A percentile compares a stretch with the other conserved stretches of the same genome.
phyloP scores from a whole-genome alignment of 2,113 vertebrate genomes.

The Zosterops japonicus region DNA sequence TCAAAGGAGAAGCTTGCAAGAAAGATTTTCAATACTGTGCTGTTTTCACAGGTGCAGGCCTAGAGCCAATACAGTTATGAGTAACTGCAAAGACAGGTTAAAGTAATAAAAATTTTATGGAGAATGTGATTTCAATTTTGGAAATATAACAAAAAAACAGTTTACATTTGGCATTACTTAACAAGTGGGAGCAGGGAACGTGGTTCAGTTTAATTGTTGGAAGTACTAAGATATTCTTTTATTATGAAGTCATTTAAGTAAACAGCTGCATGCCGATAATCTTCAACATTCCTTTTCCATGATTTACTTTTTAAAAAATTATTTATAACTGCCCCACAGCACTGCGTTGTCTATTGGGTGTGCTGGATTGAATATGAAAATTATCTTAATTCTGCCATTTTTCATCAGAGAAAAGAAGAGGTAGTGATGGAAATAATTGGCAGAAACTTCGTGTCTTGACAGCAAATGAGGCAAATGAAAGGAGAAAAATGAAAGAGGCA shows the following conservation, averaged over 20 bases:
- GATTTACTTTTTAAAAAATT: background rate
- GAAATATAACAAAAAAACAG: background rate
- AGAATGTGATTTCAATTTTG: background rate
- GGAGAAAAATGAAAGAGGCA: background rate
- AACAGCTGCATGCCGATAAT: background rate
- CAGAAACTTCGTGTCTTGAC: background rate
- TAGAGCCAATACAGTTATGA: background rate
- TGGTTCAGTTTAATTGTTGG: background rate
- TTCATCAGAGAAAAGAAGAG: background rate
- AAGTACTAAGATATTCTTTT: background rate
- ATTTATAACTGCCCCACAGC: background rate
- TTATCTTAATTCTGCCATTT: background rate
- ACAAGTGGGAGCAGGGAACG: background rate
- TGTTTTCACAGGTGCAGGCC: background rate
- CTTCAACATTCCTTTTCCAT: background rate
- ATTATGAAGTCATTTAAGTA: background rate
- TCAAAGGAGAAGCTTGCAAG: constrained; percentile 20
- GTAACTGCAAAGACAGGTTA: background rate
- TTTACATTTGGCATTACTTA: background rate
- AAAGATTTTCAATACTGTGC: constrained; percentile 24
- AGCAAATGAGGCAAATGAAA: background rate
- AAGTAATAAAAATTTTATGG: background rate
- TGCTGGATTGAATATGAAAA: background rate
- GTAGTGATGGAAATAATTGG: background rate
- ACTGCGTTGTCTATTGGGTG: background rate